phyloP scores from a whole-genome alignment of 2,888 invertebrate genomes.

The Cylindroiulus punctatus region DNA sequence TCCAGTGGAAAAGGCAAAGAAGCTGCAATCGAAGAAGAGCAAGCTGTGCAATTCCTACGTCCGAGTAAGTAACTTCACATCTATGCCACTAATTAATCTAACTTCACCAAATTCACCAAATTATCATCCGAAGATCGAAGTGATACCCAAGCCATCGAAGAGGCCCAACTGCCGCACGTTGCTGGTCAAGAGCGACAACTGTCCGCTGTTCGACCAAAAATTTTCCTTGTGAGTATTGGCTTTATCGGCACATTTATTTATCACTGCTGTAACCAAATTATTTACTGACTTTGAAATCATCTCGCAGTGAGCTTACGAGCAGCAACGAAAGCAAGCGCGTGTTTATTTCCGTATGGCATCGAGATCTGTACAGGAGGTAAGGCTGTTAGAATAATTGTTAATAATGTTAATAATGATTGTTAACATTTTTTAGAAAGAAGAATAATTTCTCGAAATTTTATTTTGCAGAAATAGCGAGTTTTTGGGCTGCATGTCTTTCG shows the following conservation, averaged over 20 bases:
- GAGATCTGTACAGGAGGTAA: slow-evolving; percentile 49
- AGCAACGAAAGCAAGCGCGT: slow-evolving; percentile 23
- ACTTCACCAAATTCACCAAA: background rate
- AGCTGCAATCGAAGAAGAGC: slow-evolving; percentile 49
- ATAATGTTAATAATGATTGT: too few relatives aligned
- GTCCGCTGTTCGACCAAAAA: slow-evolving; percentile 50
- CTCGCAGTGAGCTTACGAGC: slow-evolving; percentile 36
- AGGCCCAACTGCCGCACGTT: slow-evolving; percentile 29
- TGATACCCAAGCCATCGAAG: slow-evolving; percentile 23
- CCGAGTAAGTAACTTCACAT: background rate
- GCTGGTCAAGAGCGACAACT: slow-evolving; percentile 21
- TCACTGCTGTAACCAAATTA: background rate
- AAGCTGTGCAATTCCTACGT: slow-evolving; percentile 51
- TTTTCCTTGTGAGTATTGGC: slow-evolving; percentile 53
- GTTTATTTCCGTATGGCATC: slow-evolving; percentile 54
- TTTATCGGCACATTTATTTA: background rate
- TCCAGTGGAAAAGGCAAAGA: slow-evolving; percentile 50
- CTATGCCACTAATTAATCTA: background rate
- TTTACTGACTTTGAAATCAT: background rate
- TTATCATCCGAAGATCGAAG: slow-evolving; percentile 23
- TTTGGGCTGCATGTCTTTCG: slow-evolving; percentile 55
- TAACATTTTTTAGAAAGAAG: too few relatives aligned
- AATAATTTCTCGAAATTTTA: background rate
- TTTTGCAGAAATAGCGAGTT: slow-evolving; percentile 47
- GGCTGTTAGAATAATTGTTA: background rate